Base-by-base conservation (phyloP, 1,140 invertebrate species). In the Drosophila murphyi region DNA sequence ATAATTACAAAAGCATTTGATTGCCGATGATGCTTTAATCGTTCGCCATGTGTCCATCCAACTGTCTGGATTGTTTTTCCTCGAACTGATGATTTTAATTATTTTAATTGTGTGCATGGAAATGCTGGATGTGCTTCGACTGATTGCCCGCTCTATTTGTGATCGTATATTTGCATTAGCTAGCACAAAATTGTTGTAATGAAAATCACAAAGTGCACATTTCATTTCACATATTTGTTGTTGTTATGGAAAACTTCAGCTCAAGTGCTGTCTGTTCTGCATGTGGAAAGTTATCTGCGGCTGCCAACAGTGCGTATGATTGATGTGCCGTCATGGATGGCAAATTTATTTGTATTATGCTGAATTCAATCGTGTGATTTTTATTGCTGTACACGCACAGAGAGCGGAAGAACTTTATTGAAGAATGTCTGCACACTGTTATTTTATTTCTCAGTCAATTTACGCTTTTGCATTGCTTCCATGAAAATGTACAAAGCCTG, bases 41-140 rank as follows among this genome's bases (percentile, higher is more conserved):
- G 70, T 74, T 41, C 64, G 55, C 20, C 20, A 20, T 57, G 4
- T 2, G 5, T 71, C 4, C 29, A 20, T 48, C 3, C 5, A 5
- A 20, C 34, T 12, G 43, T 41, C 4, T 3, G 7, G 55, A 41
- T 74, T 86, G 82, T 76, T 87, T 62, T 87, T 47, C 70, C 55
- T 62, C 61, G 56, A 62, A 86, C 79, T 78, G 76, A 82, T 87
- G 82, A 72, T 77, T 82, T 87, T 88, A 82, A 87, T 87, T 87
- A 82, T 80, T 80, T 78, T 55, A 80, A 63, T 76, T 76, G 72
- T 48, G 64, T 62, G 50, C 76, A 67, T 48, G 41, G 28, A 63
- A 68, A 29, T 67, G 45, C n/a, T 20, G 47, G 12, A 29, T 54
- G 32, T 60, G 41, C 50, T 10, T 48, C 20, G 48, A 12, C 10